phyloP scores from a whole-genome alignment of 2,113 vertebrate genomes.

The Arvicanthis niloticus region DNA sequence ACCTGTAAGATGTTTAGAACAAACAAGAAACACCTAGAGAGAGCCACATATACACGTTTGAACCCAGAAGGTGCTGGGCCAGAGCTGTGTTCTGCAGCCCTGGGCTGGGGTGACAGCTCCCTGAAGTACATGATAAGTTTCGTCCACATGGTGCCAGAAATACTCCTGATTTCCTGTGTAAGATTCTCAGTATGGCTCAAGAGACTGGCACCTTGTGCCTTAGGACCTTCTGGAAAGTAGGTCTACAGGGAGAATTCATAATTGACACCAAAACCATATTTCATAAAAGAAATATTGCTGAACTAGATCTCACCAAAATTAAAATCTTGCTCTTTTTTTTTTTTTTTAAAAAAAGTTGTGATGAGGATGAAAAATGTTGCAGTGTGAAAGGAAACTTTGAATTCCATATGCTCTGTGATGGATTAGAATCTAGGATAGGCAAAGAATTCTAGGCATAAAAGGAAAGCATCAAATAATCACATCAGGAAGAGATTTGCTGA shows the following conservation, averaged over 20 bases:
- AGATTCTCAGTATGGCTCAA: not conserved
- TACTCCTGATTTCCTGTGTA: not conserved
- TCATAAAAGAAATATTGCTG: not conserved
- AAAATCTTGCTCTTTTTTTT: not conserved
- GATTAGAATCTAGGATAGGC: not conserved
- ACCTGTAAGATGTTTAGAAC: not conserved
- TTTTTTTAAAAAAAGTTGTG: not conserved
- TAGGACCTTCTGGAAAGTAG: not conserved
- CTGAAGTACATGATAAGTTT: no score
- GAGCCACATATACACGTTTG: not conserved
- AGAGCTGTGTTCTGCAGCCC: not conserved
- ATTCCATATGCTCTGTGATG: not conserved
- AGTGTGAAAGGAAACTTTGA: not conserved
- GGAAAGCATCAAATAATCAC: not conserved
- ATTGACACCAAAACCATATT: not conserved
- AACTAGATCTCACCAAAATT: not conserved
- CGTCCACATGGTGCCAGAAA: not conserved
- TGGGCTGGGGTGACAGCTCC: no score
- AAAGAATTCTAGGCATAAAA: not conserved
- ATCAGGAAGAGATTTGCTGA: not conserved
- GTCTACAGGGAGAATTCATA: not conserved
- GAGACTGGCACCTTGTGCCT: not conserved
- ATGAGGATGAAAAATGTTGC: not conserved
- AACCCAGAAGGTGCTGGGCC: not conserved
- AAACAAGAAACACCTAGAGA: not conserved